Base-by-base conservation (phyloP, 2,113 vertebrate species). In the Melospiza georgiana region DNA sequence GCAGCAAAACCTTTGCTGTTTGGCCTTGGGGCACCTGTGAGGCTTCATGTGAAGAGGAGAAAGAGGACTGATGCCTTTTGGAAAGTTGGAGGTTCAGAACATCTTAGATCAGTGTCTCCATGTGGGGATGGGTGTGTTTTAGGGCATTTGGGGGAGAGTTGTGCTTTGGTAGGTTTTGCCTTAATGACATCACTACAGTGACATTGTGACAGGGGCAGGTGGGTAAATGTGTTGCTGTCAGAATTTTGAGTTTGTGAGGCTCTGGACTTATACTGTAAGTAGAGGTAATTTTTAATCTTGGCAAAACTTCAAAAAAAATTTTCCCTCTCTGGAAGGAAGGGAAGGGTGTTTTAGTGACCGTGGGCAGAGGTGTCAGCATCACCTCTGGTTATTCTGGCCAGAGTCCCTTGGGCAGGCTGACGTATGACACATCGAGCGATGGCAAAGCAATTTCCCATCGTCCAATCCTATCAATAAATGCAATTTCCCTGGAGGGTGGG, bases 361-460 rank as follows among this genome's bases (percentile, higher is more conserved):
- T 15, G 33, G 63, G 33, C 57, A 92, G 73, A 68, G 57, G 44
- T 62, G 55, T 89, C 90, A 94, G 76, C 84, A 89, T 83, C 80
- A 76, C 28, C 57, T 80, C 12, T 72, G 49, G 46, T 63, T 84
- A 63, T 59, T 75, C 43, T 78, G 66, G 25, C 63, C 76, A 10
- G 15, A 57, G 20, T 81, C 72, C 78, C 80, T 65, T 0, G 4
- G 46, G 59, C 3, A 3, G 51, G 27, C 19, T 95, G 95, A 96
- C 44, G 8, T 59, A 23, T 0, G 5, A 44, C 44, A 22, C 85
- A 95, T 95, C 0, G 91, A 96, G 43, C 6, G 4, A 75, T 1
- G 12, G 85, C 88, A 97, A 96, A 96, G 84, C 90, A 96, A 96
- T 97, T 96, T 97, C 94, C 88, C 72, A 37, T 39, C 2, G 0